Percentiles rank a stretch among this genome's conserved stretches.
Evolutionary conservation across 2,888 invertebrate genomes (phyloP).

Genomic region (Geotrupes spiniger): DNA sequence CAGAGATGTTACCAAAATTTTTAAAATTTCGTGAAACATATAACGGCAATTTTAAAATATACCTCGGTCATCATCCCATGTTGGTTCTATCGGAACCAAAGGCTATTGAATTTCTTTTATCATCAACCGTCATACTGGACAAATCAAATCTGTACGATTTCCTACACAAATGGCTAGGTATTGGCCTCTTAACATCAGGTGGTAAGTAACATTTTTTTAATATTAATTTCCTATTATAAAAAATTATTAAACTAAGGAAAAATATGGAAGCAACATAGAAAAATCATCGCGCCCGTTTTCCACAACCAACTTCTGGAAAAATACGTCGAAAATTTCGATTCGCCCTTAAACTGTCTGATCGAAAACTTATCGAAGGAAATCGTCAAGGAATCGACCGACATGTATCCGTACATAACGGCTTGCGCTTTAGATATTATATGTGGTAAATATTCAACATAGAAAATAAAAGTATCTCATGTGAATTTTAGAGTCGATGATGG

Average conservation of each 20-base stretch:
- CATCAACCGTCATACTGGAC: slow-evolving; percentile 32
- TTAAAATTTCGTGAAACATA: no score
- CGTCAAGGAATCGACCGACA: slow-evolving; percentile 51
- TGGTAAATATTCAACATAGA: slow-evolving; percentile 48
- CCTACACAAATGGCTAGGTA: slow-evolving; percentile 38
- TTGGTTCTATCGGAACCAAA: slow-evolving; percentile 23
- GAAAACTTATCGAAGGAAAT: slow-evolving; percentile 49
- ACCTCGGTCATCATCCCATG: no score
- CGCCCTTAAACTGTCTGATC: slow-evolving; percentile 57
- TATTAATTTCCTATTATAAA: neutral
- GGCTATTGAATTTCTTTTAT: slow-evolving; percentile 32
- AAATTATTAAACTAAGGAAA: no score
- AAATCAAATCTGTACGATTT: slow-evolving; percentile 37
- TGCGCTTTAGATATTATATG: slow-evolving; percentile 61
- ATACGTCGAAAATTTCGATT: slow-evolving; percentile 66
- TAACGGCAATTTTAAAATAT: no score
- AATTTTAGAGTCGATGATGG: slow-evolving; percentile 79
- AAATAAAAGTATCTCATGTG: no score
- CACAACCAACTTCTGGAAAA: slow-evolving; percentile 71
- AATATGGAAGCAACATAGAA: slow-evolving; percentile 64
- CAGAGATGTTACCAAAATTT: no score
- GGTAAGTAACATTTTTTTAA: slow-evolving; percentile 28
- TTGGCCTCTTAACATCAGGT: slow-evolving; percentile 37
- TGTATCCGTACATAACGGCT: slow-evolving; percentile 59
- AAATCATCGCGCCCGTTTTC: slow-evolving; percentile 70